Evolutionary conservation across 2,113 vertebrate species (phyloP), one percentile per base, ranked within the genome.

Genomic region (Pollachius pollachius): DNA sequence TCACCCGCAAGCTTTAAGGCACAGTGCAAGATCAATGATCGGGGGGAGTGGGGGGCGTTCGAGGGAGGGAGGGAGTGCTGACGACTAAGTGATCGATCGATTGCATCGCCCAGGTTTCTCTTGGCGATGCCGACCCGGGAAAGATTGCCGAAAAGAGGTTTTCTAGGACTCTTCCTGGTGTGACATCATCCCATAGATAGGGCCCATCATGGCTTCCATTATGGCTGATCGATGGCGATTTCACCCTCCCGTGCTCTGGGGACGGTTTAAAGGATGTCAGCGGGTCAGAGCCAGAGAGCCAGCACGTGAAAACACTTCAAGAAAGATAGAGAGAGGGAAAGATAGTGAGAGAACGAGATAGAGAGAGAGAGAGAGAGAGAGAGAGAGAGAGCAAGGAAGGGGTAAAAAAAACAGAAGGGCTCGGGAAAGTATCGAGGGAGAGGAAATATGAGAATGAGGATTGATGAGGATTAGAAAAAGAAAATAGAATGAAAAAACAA

Each of bases 11-110:
- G 62, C 69, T 82, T 73, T 78, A 71, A 75, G 25, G 62, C 60
- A 67, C 62, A 41, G 25, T 6, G 54, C 16, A n/a, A 19, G 76
- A 87, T 82, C 80, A 17, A 84, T 83, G 67, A 69, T 1, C 11
- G 68, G 62, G 60, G 75, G 57, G 70, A 82, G 79, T 57, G 54
- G 54, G 1, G 54, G 54, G 17, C 4, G 54, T 57, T 48, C 11
- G 9, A 13, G 41, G 41, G 41, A 48, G 41, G 41, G 41, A 48
- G 41, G 74, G 52, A 52, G 30, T 4, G 4, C 30, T 78, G 75
- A 75, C 78, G 81, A 60, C 56, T 73, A 71, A 81, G 74, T 83
- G 80, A 82, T 62, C 5, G 67, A 83, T 86, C 73, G n/a, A 88
- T 86, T 64, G 13, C 68, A 75, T 71, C 66, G 72, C 61, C 68